Evolutionary conservation across 2,888 invertebrate species (phyloP).

Genomic region (Reticulitermes lucifugus): DNA sequence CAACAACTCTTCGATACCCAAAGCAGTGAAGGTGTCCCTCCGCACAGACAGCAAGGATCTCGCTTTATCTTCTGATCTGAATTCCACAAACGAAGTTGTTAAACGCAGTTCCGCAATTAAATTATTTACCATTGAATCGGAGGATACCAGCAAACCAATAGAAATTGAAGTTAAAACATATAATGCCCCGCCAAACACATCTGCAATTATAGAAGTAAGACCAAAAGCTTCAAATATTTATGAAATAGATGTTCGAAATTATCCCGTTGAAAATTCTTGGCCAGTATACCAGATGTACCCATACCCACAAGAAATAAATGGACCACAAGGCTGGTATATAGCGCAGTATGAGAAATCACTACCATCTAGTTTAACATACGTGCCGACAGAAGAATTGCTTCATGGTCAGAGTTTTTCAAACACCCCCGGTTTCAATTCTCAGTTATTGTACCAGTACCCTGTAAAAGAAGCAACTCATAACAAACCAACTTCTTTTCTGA

Average conservation of each 20-base stretch:
- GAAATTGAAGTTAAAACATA: background rate
- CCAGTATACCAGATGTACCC: background rate
- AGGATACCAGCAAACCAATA: background rate
- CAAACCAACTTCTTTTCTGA: background rate
- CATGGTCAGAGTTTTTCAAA: background rate
- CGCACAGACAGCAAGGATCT: background rate
- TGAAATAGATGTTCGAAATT: background rate
- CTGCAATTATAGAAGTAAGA: background rate
- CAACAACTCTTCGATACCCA: background rate
- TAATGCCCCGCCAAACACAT: background rate
- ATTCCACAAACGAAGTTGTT: background rate
- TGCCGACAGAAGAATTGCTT: background rate
- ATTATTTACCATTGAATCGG: background rate
- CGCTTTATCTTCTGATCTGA: background rate
- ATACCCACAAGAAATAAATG: background rate
- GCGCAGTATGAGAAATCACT: background rate
- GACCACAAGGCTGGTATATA: background rate
- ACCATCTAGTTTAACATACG: background rate
- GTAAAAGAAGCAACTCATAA: background rate
- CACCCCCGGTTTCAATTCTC: background rate
- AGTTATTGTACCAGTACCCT: background rate
- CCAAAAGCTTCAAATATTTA: background rate
- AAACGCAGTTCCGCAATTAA: background rate
- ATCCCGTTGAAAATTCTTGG: background rate
- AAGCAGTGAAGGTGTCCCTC: background rate